Conservation (phyloP, 1,140 invertebrate genomes). For the Antheraea pernyi region DNA sequence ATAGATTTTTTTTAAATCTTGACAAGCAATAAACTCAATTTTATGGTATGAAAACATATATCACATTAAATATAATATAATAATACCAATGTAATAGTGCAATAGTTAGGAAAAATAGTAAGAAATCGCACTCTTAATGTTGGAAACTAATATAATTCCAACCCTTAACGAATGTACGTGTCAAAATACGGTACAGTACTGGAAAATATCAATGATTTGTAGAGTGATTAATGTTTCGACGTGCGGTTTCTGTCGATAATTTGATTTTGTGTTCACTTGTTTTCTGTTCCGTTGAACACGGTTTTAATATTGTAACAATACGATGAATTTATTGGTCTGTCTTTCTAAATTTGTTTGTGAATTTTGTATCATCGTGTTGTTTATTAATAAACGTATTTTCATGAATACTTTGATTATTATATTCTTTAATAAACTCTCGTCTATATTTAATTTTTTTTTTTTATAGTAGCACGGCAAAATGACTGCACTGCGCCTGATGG, state of each 20-base stretch:
- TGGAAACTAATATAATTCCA: slow-evolving; percentile 12
- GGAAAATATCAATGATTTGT: slow-evolving; percentile 41
- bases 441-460: no score
- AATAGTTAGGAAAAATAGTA: no score
- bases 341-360: neutral
- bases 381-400: neutral
- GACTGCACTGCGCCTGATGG: no score
- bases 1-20: no score
- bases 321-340: slow-evolving; percentile 24
- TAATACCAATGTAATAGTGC: no score
- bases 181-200: slow-evolving; percentile 34
- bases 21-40: no score
- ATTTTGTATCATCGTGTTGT: neutral
- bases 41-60: no score
- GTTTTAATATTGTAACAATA: slow-evolving; percentile 36
- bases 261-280: slow-evolving; percentile 42
- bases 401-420: neutral
- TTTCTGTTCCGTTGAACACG: slow-evolving; percentile 38
- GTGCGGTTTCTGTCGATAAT: slow-evolving; percentile 47
- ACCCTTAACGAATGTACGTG: slow-evolving; percentile 29
- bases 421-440: neutral
- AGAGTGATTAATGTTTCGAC: slow-evolving; percentile 41
- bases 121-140: neutral
- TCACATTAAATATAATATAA: no score
- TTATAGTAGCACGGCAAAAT: no score